Evolutionary conservation across 2,888 invertebrate species (phyloP), one percentile per base, ranked within the genome.

Genomic region (Acrocera orbiculus): DNA sequence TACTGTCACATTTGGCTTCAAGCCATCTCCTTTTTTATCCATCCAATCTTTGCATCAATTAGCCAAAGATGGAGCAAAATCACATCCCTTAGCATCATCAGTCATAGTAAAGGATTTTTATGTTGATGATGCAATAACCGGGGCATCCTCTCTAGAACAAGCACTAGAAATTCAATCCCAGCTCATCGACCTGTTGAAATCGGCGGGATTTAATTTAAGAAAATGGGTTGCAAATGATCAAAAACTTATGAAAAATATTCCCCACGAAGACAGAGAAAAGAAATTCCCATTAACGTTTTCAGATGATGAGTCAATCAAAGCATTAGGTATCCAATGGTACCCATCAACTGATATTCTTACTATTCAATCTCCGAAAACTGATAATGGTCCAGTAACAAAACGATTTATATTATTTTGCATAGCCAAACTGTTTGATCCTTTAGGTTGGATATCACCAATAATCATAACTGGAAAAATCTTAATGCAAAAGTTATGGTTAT

Each of bases 391-490:
- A 5, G n/a, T 16, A 2, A 31, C 24, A 6, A 30, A 30, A 15
- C 22, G 30, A 10, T 23, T 6, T 4, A 15, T 30, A 10, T n/a
- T 20, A 3, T 23, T 23, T 10, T 5, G n/a, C 5, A 23, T 23
- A 9, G 20, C 30, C 36, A 41, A 11, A 6, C 2, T 31, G 4
- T 24, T 31, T n/a, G 31, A 31, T 13, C 31, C 41, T 5, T 15
- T 34, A n/a, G 39, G 41, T 1, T 30, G 30, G 11, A 4, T 39
- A 2, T n/a, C 31, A 7, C 37, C 40, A 4, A 10, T 28, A 3
- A 29, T 27, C 2, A 22, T 32, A n/a, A 29, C n/a, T 3, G 34
- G 20, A 0, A 38, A 38, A 19, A 34, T 40, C 6, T 27, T 27
- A n/a, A n/a, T n/a, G n/a, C n/a, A n/a, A n/a, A n/a, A n/a, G n/a